Conservation (phyloP, 2,797 vertebrate genomes). For the Enteromius unitaeniatus region DNA sequence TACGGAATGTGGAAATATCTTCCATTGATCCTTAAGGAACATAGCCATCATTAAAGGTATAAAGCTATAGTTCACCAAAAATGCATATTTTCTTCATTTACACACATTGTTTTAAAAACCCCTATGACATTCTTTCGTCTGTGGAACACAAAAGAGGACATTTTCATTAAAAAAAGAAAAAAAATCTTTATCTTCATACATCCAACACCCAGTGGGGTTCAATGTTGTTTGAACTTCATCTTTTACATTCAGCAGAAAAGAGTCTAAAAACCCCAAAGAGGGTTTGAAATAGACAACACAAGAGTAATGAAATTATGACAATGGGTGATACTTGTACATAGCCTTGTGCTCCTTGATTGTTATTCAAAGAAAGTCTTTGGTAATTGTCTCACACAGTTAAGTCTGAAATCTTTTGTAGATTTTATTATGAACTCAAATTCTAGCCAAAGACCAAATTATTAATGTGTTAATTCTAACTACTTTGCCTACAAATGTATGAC, state of each 20-base stretch:
- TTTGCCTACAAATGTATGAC: background rate
- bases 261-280: too few relatives aligned
- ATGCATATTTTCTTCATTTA: background rate
- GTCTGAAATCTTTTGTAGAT: background rate
- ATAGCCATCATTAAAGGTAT: background rate
- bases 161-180: too few relatives aligned
- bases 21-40: background rate
- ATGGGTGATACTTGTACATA: background rate
- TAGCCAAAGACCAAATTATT: background rate
- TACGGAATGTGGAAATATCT: background rate
- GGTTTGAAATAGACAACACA: background rate
- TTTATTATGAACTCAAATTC: background rate
- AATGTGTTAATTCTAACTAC: background rate
- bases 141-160: too few relatives aligned
- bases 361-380: background rate
- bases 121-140: too few relatives aligned
- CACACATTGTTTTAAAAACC: too few relatives aligned
- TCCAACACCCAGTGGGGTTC: background rate
- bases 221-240: background rate
- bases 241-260: background rate
- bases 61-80: background rate
- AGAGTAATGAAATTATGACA: background rate
- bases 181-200: background rate
- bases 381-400: background rate
- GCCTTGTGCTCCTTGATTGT: background rate